Evolutionary conservation across 2,113 vertebrate genomes (phyloP), one percentile per base, ranked within the genome.

Genomic region (Tetrax tetrax): DNA sequence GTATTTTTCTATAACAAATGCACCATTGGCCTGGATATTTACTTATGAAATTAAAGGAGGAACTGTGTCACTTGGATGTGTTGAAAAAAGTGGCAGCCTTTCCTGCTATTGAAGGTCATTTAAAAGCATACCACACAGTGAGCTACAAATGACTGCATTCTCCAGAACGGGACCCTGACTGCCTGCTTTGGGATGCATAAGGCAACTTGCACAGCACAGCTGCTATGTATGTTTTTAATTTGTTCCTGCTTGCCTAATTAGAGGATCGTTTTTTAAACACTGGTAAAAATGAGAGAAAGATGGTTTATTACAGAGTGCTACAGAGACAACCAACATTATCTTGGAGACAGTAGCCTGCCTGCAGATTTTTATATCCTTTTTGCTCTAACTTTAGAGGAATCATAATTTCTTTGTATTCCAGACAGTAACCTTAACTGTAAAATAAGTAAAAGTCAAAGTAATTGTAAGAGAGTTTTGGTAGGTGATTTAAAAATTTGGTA

Each of bases 391-490:
- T 83, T 83, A 77, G 65, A 75, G 28, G 37, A 80, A 89, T 50
- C 38, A 28, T 43, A 57, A 93, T 85, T 71, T 83, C 48, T 82
- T 79, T 80, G 10, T 21, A 35, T 53, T 60, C 28, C n/a, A 80
- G 43, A 74, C 29, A 56, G 27, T 54, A 85, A 47, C 9, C 29
- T 89, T 74, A 83, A 80, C 38, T 71, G 53, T 61, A 47, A 91
- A 33, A 51, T 38, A 89, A 77, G 29, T 77, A 82, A 89, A 96
- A 84, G 57, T 79, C 76, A 64, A 96, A 93, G 27, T 78, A 88
- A 77, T 83, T 89, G 16, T 48, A 89, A 47, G 11, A 66, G 23
- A 78, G 3, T 63, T 87, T 50, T 8, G 2, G n/a, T 18, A 14
- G 18, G 14, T 83, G 59, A 79, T 80, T 71, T 71, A 83, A 88